Evolutionary conservation across 35 echinoderm and acorn worm species (phyloP), one percentile per base, ranked within the genome.

Genomic region (Ophiothrix spiculata): DNA sequence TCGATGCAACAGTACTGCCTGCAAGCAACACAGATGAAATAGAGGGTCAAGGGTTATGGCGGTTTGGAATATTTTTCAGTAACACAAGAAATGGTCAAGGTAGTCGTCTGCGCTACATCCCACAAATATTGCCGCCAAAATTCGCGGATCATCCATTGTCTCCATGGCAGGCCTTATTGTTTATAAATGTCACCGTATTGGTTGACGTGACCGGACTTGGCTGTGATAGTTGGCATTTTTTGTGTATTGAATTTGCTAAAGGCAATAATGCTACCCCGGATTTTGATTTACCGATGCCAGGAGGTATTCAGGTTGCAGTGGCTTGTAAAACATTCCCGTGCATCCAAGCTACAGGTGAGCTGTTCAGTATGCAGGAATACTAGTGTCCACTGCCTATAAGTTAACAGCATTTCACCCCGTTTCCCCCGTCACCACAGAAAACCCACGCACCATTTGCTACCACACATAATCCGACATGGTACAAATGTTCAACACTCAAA

Each of bases 221-320:
- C 38, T 94, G 93, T 76, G 79, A 85, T 31, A 77, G 84, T 1
- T 94, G 77, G 35, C 16, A 56, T 32, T 94, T 83, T 32, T 87
- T 94, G 80, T 94, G 93, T 36, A 33, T 94, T 31, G 93, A 94
- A 77, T 94, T 94, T 40, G 78, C 87, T 23, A 86, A 90, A 40
- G 84, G 81, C 64, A 75, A 83, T 19, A 42, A 79, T 33, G 40
- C 93, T 28, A 39, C 31, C 37, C 87, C 87, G 29, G 74, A 41
- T 40, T 86, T 86, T 77, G 64, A 69, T 1, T 77, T 86, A 31
- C 84, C 74, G 39, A 28, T 86, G 28, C 84, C 84, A 14, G 69
- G 74, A 33, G 84, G 84, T 11, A 74, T 39, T 4, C 4, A 36
- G 0, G 60, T 28, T 12, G 60, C 60, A 2, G 84, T 86, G 16